Evolutionary conservation across 2,113 vertebrate species (phyloP).

Genomic region (Sprattus sprattus): DNA sequence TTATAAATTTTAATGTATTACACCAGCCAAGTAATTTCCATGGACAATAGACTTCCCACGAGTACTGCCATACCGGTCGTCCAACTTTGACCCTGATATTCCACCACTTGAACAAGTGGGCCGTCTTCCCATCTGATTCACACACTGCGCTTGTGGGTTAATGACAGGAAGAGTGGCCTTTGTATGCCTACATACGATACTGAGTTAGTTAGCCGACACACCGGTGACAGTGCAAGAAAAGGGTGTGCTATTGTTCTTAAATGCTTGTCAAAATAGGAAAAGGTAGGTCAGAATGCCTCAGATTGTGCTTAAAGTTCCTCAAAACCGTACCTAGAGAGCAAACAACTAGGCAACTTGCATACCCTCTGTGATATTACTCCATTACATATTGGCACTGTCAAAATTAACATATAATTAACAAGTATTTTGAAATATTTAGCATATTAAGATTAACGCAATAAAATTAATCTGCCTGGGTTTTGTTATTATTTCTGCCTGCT

Average conservation of each 20-base stretch:
- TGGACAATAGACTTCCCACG: neutral
- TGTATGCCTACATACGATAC: neutral
- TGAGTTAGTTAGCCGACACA: neutral
- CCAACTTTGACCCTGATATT: neutral
- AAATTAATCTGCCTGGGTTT: too few relatives aligned
- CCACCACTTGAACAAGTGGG: neutral
- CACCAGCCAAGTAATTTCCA: neutral
- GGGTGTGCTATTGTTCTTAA: too few relatives aligned
- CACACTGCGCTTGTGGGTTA: neutral
- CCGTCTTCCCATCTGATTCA: neutral
- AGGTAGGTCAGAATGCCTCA: too few relatives aligned
- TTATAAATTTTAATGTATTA: neutral
- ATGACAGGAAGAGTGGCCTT: neutral
- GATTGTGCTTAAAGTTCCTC: too few relatives aligned
- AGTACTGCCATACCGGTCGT: neutral
- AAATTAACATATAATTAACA: neutral
- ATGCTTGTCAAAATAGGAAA: too few relatives aligned
- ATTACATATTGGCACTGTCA: neutral
- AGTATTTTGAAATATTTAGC: neutral
- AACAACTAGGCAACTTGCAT: neutral
- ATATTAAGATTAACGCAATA: too few relatives aligned
- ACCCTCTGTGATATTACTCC: neutral
- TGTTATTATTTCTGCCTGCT: too few relatives aligned
- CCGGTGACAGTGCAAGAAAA: neutral
- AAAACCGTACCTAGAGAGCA: too few relatives aligned